phyloP scores from a whole-genome alignment of 2,113 vertebrate genomes.

The Catagonus wagneri region DNA sequence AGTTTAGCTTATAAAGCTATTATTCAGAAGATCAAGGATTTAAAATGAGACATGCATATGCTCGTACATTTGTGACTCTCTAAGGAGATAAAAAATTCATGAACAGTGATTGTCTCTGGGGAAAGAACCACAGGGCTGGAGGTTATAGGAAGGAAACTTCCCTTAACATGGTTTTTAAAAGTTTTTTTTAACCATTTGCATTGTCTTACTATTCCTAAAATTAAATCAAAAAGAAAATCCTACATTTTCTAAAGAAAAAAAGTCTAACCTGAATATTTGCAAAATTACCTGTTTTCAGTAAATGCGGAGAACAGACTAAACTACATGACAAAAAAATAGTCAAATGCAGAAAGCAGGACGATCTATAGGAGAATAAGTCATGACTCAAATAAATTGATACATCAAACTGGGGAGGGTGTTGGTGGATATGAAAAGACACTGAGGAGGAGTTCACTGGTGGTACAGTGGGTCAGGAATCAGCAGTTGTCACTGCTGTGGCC shows the following conservation, averaged over 20 bases:
- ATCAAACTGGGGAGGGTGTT: neutral
- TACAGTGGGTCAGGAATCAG: too few relatives aligned
- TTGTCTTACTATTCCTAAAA: neutral
- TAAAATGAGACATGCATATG: too few relatives aligned
- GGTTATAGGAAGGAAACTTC: neutral
- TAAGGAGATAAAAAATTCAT: neutral
- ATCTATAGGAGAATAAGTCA: neutral
- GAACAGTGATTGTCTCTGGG: neutral
- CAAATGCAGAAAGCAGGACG: neutral
- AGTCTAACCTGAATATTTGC: neutral
- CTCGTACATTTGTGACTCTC: neutral
- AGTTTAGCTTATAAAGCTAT: neutral
- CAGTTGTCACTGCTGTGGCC: too few relatives aligned
- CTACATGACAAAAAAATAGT: neutral
- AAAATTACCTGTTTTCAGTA: neutral
- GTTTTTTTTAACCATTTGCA: neutral
- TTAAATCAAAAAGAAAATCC: slow-evolving; percentile 33
- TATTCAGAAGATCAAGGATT: neutral
- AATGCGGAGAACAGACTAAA: neutral
- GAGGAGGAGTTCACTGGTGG: too few relatives aligned
- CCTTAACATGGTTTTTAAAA: neutral
- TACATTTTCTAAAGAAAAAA: neutral
- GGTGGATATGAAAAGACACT: neutral
- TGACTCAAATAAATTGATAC: neutral
- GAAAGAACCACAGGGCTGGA: neutral